Evolutionary conservation across 2,888 invertebrate genomes (phyloP).

Genomic region (Agonopterix alstromeriana): DNA sequence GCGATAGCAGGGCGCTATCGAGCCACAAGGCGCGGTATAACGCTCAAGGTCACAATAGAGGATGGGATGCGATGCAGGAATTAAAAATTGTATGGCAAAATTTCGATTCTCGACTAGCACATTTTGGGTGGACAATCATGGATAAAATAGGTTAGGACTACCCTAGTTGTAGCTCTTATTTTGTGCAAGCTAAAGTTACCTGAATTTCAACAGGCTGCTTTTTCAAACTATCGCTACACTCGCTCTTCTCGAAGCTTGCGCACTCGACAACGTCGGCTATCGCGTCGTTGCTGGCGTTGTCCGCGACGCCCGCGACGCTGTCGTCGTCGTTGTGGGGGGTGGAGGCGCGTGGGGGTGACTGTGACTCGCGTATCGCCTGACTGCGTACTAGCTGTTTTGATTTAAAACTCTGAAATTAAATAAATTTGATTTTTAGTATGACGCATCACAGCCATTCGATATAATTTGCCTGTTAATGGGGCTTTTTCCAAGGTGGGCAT

Average conservation of each 20-base stretch:
- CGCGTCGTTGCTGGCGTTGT: neutral
- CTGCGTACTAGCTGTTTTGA: constrained; percentile 91
- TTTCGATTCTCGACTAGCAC: no score
- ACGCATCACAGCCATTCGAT: no score
- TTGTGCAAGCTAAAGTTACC: constrained; percentile 23
- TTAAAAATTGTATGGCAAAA: no score
- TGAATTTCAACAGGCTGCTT: constrained; percentile 65
- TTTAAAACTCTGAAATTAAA: constrained; percentile 76
- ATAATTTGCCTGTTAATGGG: no score
- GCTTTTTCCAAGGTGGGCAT: no score
- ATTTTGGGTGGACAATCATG: no score
- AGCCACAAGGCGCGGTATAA: no score
- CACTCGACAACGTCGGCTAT: constrained; percentile 9
- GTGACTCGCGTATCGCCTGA: constrained; percentile 92
- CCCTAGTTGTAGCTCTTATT: neutral
- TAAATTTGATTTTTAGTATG: no score
- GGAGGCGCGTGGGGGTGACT: constrained; percentile 78
- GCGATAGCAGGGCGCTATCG: no score
- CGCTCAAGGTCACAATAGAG: no score
- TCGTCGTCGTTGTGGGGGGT: constrained; percentile 46
- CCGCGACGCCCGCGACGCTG: constrained; percentile 3
- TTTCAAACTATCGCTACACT: constrained; percentile 25
- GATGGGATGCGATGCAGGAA: no score
- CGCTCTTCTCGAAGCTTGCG: constrained; percentile 19
- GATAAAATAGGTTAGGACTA: no score